Base-by-base conservation (phyloP, 2,797 vertebrate genomes). In the Astyanax mexicanus region DNA sequence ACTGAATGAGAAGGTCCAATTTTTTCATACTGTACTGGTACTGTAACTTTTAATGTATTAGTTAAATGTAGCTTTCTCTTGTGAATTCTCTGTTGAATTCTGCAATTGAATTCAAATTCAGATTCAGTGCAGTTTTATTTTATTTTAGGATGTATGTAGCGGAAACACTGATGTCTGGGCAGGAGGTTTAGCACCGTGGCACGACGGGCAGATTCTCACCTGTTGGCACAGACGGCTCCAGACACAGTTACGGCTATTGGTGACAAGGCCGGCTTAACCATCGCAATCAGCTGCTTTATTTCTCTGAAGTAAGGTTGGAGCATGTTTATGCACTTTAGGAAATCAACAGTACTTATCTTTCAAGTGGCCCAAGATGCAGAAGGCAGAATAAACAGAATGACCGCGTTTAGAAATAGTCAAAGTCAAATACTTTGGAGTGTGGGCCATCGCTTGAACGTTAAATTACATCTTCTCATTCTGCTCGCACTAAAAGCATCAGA, bases 401-500 rank as follows among this genome's bases (percentile, higher is more conserved):
- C 19, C 21, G 21, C 38, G 21, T 6, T 21, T 55, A 47, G 32
- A 69, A n/a, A n/a, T n/a, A n/a, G n/a, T n/a, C n/a, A n/a, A n/a
- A 29, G 5, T 64, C 37, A 42, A 44, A 64, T 23, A 65, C 47
- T 71, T 78, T 32, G 23, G 29, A 21, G 40, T 6, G 3, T 37
- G 23, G 12, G 38, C 47, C 11, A 52, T 69, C 52, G 40, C 23
- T 29, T 64, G 7, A 67, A 58, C 29, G 5, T 21, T 65, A 45
- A 65, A 65, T 77, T 66, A 47, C 21, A 47, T 71, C 49, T 66
- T 67, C 7, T 27, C 45, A 40, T 66, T 66, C 10, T 10, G 32
- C 45, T 21, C 65, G 51, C 42, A n/a, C 19, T 40, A 49, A 72
- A 78, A 72, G 69, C 68, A 29, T 65, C 35, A 35, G 76, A 67